phyloP scores from a whole-genome alignment of 2,797 vertebrate genomes.

The Clarias pachynema region DNA sequence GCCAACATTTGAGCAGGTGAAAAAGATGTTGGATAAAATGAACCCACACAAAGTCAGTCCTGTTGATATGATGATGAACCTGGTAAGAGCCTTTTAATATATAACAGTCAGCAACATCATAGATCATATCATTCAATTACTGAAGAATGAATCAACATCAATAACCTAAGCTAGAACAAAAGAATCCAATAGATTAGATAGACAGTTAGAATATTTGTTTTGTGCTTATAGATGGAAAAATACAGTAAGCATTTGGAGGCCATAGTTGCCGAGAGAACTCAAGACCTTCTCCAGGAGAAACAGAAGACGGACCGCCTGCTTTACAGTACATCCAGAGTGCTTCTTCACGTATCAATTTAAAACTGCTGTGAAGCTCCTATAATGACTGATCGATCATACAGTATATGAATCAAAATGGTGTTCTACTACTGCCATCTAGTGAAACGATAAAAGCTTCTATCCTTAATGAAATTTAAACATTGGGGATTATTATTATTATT shows the following conservation, averaged over 20 bases:
- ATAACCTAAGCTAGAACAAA: neutral
- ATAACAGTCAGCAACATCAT: neutral
- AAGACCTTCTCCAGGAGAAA: conserved; percentile 80
- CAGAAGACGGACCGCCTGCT: conserved; percentile 79
- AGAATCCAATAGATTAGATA: neutral
- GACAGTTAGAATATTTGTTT: conserved; percentile 1
- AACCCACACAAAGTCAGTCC: conserved; percentile 81
- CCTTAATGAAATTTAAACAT: neutral
- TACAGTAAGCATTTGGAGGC: conserved; percentile 82
- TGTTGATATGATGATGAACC: conserved; percentile 83
- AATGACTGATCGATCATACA: neutral
- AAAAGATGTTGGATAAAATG: conserved; percentile 79
- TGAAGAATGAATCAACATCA: neutral
- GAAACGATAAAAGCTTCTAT: conserved; percentile 22
- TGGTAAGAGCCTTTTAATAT: conserved; percentile 65
- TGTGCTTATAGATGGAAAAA: conserved; percentile 77
- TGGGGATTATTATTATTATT: neutral
- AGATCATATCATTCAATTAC: neutral
- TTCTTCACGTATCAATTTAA: neutral
- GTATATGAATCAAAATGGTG: neutral
- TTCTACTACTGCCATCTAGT: conserved; percentile 56
- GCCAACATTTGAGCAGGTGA: conserved; percentile 79
- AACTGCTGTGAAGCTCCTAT: neutral
- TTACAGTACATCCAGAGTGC: conserved; percentile 67
- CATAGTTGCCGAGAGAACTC: conserved; percentile 78